These are phyloP conservation scores for Mus musculus DNA, from an alignment of 2,113 vertebrate species.

Conservation along the genomic window DNA sequence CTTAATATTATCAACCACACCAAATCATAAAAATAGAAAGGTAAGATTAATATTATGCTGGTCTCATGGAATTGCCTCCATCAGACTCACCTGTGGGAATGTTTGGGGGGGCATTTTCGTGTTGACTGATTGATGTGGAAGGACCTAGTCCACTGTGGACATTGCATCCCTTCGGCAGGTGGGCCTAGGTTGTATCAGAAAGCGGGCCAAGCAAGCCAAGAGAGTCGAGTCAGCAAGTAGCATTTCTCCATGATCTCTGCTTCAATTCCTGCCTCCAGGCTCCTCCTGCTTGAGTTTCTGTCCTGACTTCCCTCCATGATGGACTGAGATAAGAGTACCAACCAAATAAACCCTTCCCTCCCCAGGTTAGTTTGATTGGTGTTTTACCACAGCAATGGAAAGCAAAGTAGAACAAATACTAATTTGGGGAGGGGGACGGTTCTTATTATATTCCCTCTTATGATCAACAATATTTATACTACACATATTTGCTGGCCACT, in stretches of 20 bases:
- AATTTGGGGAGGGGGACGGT: background rate
- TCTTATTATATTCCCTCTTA: background rate
- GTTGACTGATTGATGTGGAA: background rate
- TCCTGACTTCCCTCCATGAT: background rate
- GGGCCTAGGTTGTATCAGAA: background rate
- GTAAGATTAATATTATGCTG: background rate
- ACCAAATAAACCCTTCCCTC: background rate
- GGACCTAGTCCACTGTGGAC: background rate
- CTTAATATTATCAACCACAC: background rate
- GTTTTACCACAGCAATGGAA: background rate
- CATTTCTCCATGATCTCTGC: background rate
- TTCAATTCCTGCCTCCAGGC: background rate
- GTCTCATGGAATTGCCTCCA: background rate
- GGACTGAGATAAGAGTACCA: background rate
- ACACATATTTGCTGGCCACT: background rate
- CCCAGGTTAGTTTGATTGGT: background rate
- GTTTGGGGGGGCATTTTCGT: background rate
- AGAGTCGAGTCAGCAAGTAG: background rate
- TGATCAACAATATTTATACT: background rate
- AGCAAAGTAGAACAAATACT: background rate
- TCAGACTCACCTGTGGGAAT: background rate
- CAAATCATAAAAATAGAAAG: background rate
- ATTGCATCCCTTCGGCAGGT: background rate
- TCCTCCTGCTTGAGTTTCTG: background rate
- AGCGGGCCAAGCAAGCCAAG: background rate